phyloP scores from a whole-genome alignment of 2,797 vertebrate genomes.

The Anolis apletophallus region DNA sequence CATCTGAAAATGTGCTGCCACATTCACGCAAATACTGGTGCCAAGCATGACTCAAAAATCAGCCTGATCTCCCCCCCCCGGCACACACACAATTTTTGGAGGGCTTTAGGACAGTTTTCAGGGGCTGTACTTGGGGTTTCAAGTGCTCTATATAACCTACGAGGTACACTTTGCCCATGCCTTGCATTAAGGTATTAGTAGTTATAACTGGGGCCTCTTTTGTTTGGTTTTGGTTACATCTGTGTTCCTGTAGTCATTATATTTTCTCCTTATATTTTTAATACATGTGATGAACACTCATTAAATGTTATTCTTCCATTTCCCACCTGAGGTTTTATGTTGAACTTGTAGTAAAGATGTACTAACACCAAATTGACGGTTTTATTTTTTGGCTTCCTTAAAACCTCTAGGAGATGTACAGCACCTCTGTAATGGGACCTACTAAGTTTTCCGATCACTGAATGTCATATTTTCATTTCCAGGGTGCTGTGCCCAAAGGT shows the following conservation, averaged over 20 bases:
- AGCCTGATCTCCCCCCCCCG: too few species aligned
- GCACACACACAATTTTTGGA: too few species aligned
- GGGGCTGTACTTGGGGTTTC: too few species aligned
- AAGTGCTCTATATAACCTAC: too few species aligned
- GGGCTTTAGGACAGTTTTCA: too few species aligned
- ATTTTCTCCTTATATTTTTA: neutral
- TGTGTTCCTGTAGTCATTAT: neutral
- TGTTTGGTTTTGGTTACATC: neutral
- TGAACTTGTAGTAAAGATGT: neutral
- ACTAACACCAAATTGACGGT: neutral
- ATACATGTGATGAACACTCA: neutral
- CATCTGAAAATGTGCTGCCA: neutral
- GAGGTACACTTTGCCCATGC: too few species aligned
- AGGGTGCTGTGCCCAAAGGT: constrained; percentile 98
- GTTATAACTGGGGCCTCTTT: neutral
- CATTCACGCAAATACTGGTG: neutral
- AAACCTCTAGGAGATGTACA: neutral
- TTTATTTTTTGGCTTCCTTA: neutral
- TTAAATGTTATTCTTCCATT: neutral
- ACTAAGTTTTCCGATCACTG: neutral
- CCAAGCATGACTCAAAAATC: too few species aligned
- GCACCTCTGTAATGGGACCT: neutral
- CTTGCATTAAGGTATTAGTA: neutral
- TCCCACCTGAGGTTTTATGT: neutral
- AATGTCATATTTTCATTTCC: constrained; percentile 41